These are phyloP conservation scores for Lottia scabra DNA, from an alignment of 2,888 invertebrate species.

Conservation along the genomic window DNA sequence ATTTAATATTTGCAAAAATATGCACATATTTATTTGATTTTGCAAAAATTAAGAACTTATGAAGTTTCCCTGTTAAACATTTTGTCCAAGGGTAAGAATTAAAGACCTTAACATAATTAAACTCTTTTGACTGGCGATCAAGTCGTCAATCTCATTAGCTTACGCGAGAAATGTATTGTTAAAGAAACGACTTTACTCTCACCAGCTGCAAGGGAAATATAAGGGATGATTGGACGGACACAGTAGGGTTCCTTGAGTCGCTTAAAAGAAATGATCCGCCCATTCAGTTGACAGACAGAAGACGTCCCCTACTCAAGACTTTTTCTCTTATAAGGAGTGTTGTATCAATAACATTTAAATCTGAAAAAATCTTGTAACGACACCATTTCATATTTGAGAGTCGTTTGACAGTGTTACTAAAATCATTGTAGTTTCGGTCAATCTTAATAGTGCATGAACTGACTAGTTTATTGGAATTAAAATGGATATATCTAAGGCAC, in stretches of 20 bases:
- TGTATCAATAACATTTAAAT: constrained; percentile 4
- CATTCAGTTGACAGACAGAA: constrained; percentile 4
- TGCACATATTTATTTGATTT: too few species aligned
- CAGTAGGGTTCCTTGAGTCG: neutral
- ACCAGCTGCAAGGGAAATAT: neutral
- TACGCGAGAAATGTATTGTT: neutral
- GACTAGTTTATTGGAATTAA: too few species aligned
- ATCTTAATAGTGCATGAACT: too few species aligned
- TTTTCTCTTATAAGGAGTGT: neutral
- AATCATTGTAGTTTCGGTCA: too few species aligned
- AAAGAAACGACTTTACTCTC: neutral
- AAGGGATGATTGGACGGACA: neutral
- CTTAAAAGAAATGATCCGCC: neutral
- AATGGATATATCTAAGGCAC: neutral
- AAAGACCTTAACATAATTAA: too few species aligned
- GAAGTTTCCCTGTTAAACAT: too few species aligned
- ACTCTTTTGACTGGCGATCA: too few species aligned
- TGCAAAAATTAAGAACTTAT: too few species aligned
- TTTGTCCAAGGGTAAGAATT: too few species aligned
- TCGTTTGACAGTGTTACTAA: too few species aligned
- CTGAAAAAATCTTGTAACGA: neutral
- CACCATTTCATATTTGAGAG: too few species aligned
- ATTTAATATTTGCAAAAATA: too few species aligned
- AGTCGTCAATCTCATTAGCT: neutral
- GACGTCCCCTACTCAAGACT: constrained; percentile 4